A percentile compares a stretch with the other conserved stretches of the same genome.
Conservation (phyloP, 2,888 invertebrate species). For the Galeruca laticollis region DNA sequence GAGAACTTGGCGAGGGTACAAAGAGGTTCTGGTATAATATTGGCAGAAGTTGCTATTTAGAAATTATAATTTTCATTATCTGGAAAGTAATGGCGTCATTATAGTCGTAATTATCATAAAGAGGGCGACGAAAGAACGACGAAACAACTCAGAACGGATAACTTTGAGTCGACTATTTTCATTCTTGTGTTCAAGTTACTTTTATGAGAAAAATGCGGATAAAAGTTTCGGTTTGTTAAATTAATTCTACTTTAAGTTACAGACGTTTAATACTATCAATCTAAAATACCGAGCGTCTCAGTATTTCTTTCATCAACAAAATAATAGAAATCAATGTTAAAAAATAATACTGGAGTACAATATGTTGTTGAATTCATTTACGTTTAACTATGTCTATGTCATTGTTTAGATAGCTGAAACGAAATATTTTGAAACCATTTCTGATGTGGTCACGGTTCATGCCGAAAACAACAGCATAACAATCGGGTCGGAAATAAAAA, state of each 20-base stretch:
- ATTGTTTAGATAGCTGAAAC: neutral
- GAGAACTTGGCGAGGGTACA: conserved; percentile 45
- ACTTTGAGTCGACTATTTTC: conserved; percentile 53
- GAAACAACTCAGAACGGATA: conserved; percentile 43
- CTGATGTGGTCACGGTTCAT: conserved; percentile 7
- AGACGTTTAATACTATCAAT: neutral
- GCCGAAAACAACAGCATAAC: neutral
- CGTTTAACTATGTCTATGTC: neutral
- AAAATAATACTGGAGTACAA: too few relatives aligned
- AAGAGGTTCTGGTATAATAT: conserved; percentile 45
- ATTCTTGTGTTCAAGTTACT: conserved; percentile 31
- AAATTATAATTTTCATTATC: conserved; percentile 63
- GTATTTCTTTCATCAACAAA: neutral
- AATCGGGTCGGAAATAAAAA: neutral
- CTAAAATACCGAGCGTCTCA: neutral
- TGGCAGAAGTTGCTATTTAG: conserved; percentile 50
- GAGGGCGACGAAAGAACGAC: conserved; percentile 48
- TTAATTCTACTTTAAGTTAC: neutral
- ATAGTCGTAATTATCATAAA: conserved; percentile 60
- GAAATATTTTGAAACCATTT: neutral
- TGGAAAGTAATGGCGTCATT: conserved; percentile 61
- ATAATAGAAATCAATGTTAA: neutral
- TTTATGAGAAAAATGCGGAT: conserved; percentile 17
- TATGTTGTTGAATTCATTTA: too few relatives aligned
- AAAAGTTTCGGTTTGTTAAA: conserved; percentile 8